A percentile compares a stretch with the other conserved stretches of the same genome.
Evolutionary conservation across 2,797 vertebrate genomes (phyloP).

Genomic region (Girardinus metallicus): DNA sequence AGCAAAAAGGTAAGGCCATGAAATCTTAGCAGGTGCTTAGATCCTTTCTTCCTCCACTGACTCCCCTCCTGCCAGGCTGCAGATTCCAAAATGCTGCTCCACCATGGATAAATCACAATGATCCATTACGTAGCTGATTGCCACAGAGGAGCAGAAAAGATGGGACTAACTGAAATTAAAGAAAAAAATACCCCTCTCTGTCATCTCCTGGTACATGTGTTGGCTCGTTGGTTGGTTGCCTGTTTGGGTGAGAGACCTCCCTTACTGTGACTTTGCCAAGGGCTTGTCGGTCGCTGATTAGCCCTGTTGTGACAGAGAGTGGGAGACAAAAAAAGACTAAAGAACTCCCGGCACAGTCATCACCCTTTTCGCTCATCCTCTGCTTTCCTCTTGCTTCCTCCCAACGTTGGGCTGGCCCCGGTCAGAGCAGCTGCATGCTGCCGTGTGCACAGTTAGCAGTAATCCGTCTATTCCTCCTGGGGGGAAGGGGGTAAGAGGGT

Average conservation of each 20-base stretch:
- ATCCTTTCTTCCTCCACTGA: conserved; percentile 82
- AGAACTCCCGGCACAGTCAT: conserved; percentile 84
- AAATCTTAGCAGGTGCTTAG: conserved; percentile 87
- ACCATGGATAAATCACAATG: conserved; percentile 74
- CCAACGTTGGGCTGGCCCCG: conserved; percentile 76
- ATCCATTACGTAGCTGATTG: conserved; percentile 79
- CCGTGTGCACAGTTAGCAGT: conserved; percentile 86
- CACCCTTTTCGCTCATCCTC: conserved; percentile 70
- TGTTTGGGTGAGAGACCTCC: conserved; percentile 72
- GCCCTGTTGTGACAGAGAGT: conserved; percentile 81
- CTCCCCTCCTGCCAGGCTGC: conserved; percentile 84
- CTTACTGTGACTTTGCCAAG: conserved; percentile 82
- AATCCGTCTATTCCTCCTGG: conserved; percentile 88
- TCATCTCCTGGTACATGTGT: conserved; percentile 69
- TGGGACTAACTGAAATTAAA: conserved; percentile 54
- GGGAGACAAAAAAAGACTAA: conserved; percentile 81
- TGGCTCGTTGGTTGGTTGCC: conserved; percentile 61
- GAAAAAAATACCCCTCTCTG: conserved; percentile 68
- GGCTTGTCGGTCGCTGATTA: conserved; percentile 81
- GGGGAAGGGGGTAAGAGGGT: conserved; percentile 72
- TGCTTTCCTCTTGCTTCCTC: conserved; percentile 77
- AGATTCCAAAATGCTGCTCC: conserved; percentile 81
- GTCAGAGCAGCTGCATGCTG: conserved; percentile 86
- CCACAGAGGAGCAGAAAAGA: conserved; percentile 57
- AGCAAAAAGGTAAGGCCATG: conserved; percentile 84